Base-by-base conservation (phyloP, 2,888 invertebrate genomes). In the Drosophila antonietae region DNA sequence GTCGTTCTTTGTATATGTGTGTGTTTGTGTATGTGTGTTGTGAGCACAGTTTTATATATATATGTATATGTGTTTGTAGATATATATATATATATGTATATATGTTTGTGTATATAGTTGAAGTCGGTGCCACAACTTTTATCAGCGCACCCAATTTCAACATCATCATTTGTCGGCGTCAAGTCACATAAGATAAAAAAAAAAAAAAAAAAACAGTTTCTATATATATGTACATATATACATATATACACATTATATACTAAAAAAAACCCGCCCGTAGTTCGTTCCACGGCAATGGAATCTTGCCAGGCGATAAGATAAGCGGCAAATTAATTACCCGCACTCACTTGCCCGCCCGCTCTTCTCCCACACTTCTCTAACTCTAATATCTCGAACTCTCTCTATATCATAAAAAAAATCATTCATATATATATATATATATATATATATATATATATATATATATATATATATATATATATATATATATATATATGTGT, bases 291-390 rank as follows among this genome's bases (percentile, higher is more conserved):
- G 47, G 49, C 61, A 56, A 68, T 46, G 76, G 70, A 77, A 77
- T 78, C 71, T 77, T 78, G 68, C 63, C 55, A 47, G 44, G 68
- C 64, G 83, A 87, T 87, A 87, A 86, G 83, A 87, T 83, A 86
- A 86, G 68, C 70, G 49, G 56, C 84, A 83, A 83, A 83, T 83
- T 83, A 83, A 83, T 83, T 87, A 83, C 71, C 72, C 57, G 39
- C 75, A 46, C 71, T 49, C 60, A 49, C 52, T 46, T 46, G 28
- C 49, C 44, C 20, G n/a, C 49, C 49, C 31, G n/a, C n/a, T 10
- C 49, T 28, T 2, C 28, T 28, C 28, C 28, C n/a, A 4, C 65
- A 53, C 51, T 37, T 39, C n/a, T 15, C 28, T 58, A 68, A 63
- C 67, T 63, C 67, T 68, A 69, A 75, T 75, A 75, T 59, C 69